Percentiles rank a stretch among this genome's conserved stretches.
Evolutionary conservation across 2,113 vertebrate species (phyloP).

Genomic region (Thalassarche chlororhynchos): DNA sequence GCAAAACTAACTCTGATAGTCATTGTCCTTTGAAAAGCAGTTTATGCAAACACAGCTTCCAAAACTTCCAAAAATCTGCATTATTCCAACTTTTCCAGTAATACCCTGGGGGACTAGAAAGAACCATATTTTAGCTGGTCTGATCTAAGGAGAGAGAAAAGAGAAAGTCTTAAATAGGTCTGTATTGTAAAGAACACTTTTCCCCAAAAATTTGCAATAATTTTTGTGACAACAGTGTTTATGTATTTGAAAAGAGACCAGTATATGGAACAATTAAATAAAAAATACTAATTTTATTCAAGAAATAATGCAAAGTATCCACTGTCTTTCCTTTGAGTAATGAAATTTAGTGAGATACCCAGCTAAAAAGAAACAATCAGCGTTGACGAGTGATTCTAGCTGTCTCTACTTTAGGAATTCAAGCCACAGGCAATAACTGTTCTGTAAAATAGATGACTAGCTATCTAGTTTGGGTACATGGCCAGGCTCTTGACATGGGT

Average conservation of each 20-base stretch:
- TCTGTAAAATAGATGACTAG: not conserved
- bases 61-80: not conserved
- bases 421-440: not conserved
- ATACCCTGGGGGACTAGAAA: not conserved
- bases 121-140: not conserved
- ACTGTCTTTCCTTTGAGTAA: not conserved
- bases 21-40: not conserved
- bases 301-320: not conserved
- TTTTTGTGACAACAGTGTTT: not conserved
- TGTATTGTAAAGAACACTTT: not conserved
- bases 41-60: not conserved
- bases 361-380: not conserved
- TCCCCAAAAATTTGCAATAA: rapidly evolving
- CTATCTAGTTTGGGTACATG: not conserved
- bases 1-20: not conserved
- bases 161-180: not conserved
- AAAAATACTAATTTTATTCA: not conserved
- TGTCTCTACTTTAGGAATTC: not conserved
- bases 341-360: not conserved
- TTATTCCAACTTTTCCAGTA: not conserved
- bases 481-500: not conserved
- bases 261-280: not conserved
- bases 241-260: not conserved
- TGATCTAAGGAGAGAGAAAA: not conserved
- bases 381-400: not conserved